phyloP scores from a whole-genome alignment of 2,888 invertebrate genomes.

The Molanna angustata region DNA sequence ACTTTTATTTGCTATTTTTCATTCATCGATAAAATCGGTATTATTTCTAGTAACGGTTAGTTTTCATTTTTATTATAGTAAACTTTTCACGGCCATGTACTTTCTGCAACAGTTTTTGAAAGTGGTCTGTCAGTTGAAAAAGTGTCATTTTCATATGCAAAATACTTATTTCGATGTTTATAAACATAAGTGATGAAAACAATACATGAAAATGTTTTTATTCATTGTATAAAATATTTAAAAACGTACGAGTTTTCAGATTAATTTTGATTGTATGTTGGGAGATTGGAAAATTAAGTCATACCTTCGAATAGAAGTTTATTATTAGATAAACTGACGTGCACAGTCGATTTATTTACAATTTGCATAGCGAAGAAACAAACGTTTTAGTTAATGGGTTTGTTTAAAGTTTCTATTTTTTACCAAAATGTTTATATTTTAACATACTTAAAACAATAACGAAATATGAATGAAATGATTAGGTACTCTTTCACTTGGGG shows the following conservation, averaged over 20 bases:
- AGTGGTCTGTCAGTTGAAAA: not conserved
- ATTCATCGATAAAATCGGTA: conserved; percentile 6
- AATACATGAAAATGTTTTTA: not conserved
- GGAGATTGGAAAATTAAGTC: conserved; percentile 12
- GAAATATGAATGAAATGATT: too few relatives aligned
- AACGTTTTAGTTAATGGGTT: too few relatives aligned
- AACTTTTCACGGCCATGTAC: not conserved
- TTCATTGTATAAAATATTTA: too few relatives aligned
- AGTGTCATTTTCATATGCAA: not conserved
- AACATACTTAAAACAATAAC: too few relatives aligned
- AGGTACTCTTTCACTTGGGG: too few relatives aligned
- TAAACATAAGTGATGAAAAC: not conserved
- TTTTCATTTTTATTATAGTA: not conserved
- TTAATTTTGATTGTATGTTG: conserved; percentile 5
- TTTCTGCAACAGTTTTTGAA: too few relatives aligned
- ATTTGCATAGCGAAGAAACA: too few relatives aligned
- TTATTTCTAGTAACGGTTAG: conserved; percentile 11
- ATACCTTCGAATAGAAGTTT: conserved; percentile 23
- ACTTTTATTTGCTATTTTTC: conserved; percentile 4
- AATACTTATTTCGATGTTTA: not conserved
- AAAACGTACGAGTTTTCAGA: too few relatives aligned
- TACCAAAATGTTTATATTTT: too few relatives aligned
- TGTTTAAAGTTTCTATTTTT: too few relatives aligned
- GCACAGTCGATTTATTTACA: too few relatives aligned
- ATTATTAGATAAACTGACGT: conserved; percentile 15